A percentile compares a stretch with the other conserved stretches of the same genome.
phyloP scores from a whole-genome alignment of 2,888 invertebrate genomes.

The Athalia cordata region DNA sequence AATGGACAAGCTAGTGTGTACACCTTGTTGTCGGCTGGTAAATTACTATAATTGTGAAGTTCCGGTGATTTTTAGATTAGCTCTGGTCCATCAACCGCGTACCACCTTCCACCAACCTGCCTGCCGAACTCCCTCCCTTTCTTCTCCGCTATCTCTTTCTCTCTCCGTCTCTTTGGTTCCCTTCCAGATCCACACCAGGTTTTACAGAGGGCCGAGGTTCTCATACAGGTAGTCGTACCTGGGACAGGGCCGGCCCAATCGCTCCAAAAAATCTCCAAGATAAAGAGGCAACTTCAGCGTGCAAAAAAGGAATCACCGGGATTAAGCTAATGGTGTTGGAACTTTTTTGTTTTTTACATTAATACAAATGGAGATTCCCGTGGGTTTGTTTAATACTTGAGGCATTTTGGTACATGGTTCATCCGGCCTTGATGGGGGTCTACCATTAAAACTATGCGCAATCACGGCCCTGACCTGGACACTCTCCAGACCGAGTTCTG shows the following conservation, averaged over 20 bases:
- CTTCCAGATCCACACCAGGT: not conserved
- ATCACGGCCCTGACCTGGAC: slow-evolving; percentile 1
- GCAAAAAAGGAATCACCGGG: no score
- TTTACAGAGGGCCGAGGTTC: slow-evolving; percentile 35
- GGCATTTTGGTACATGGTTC: no score
- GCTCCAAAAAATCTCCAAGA: not conserved
- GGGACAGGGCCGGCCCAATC: not conserved
- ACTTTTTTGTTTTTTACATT: no score
- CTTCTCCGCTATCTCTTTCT: slow-evolving; percentile 13
- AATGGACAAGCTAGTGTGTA: slow-evolving; percentile 64
- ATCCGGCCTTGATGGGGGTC: no score
- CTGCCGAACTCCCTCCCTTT: slow-evolving; percentile 1
- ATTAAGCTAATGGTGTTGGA: no score
- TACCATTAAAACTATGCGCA: no score
- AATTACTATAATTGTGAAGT: slow-evolving; percentile 73
- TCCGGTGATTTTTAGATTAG: slow-evolving; percentile 73
- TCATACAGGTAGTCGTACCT: slow-evolving; percentile 10
- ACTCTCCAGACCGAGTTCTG: not conserved
- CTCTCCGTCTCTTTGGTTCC: not conserved
- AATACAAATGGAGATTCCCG: no score
- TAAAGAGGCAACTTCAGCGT: no score
- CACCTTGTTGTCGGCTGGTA: slow-evolving; percentile 71
- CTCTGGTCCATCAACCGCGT: slow-evolving; percentile 71
- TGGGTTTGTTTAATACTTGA: no score
- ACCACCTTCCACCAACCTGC: slow-evolving; percentile 50